Percentiles rank a stretch among this genome's conserved stretches.
Conservation (phyloP, 2,797 vertebrate genomes). For the Sebastes nivosus region DNA sequence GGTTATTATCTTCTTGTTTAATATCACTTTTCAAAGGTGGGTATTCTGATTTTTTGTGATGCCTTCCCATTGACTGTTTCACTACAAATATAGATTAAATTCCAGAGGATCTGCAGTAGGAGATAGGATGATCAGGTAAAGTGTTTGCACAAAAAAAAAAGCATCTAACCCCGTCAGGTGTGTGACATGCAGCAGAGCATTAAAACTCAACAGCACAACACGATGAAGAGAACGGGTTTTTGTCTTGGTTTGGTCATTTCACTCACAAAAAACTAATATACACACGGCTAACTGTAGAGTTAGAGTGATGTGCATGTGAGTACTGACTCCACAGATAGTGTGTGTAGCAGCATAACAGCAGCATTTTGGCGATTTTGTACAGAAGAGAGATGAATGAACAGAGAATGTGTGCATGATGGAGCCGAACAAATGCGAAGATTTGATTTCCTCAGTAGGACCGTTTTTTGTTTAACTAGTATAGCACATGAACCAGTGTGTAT, state of each 20-base stretch:
- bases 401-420: constrained; percentile 39
- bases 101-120: constrained; percentile 97
- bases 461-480: background rate
- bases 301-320: constrained; percentile 59
- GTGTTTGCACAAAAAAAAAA: constrained; percentile 53
- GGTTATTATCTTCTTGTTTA: background rate
- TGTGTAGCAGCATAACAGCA: constrained; percentile 13
- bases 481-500: background rate
- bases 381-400: background rate
- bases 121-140: constrained; percentile 99
- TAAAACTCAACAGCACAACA: constrained; percentile 16
- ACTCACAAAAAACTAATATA: constrained; percentile 37
- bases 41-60: constrained; percentile 55
- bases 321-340: constrained; percentile 39
- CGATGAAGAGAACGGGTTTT: background rate
- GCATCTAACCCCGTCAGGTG: constrained; percentile 64
- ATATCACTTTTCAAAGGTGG: constrained; percentile 1
- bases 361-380: constrained; percentile 12
- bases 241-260: constrained; percentile 35
- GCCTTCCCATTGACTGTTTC: constrained; percentile 76
- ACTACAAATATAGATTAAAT: constrained; percentile 89
- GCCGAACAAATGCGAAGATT: background rate
- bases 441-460: background rate
- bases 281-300: constrained; percentile 33
- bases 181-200: constrained; percentile 55